A percentile compares a stretch with the other conserved stretches of the same genome.
Evolutionary conservation across 2,113 vertebrate species (phyloP).

Genomic region (Danionella cerebrum): DNA sequence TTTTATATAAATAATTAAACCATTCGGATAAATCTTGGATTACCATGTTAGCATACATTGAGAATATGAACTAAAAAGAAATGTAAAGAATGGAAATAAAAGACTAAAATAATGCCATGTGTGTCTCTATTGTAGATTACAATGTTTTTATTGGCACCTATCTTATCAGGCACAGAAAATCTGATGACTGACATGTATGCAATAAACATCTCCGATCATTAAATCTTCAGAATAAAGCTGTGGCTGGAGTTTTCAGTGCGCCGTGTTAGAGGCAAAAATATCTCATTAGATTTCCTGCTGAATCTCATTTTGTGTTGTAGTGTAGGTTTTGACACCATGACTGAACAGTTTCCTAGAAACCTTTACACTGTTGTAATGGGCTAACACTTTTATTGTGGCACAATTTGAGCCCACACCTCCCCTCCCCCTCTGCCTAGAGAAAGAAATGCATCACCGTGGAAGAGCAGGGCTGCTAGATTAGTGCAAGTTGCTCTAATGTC

Average conservation of each 20-base stretch:
- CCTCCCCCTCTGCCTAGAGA: neutral
- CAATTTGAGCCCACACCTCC: neutral
- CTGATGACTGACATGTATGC: too few species aligned
- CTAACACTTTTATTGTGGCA: neutral
- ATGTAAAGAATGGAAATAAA: too few species aligned
- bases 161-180: too few species aligned
- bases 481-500: neutral
- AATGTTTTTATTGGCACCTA: too few species aligned
- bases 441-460: neutral
- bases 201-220: too few species aligned
- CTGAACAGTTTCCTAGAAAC: neutral
- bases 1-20: too few species aligned
- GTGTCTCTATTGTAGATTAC: too few species aligned
- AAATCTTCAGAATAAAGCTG: neutral
- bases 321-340: slow-evolving; percentile 30
- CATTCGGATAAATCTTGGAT: too few species aligned
- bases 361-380: neutral
- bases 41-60: too few species aligned
- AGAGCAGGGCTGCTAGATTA: slow-evolving; percentile 22
- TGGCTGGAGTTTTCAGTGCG: slow-evolving; percentile 1
- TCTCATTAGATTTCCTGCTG: slow-evolving; percentile 34
- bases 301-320: slow-evolving; percentile 34
- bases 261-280: too few species aligned
- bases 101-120: too few species aligned
- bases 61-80: too few species aligned